Conservation (phyloP, 2,113 vertebrate genomes). For the Notothenia coriiceps region DNA sequence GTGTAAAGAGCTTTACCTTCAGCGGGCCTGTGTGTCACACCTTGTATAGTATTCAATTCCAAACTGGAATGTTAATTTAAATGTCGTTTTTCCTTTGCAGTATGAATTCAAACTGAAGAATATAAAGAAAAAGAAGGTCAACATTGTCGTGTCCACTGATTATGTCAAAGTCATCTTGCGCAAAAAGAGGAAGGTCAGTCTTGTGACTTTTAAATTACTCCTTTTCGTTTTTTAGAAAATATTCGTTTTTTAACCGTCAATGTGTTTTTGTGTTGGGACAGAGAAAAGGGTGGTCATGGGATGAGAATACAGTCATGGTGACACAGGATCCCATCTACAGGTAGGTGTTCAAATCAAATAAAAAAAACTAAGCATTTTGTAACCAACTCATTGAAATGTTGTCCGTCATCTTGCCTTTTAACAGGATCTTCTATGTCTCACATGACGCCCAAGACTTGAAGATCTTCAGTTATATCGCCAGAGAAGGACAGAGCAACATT, state of each 20-base stretch:
- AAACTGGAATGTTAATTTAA: conserved; percentile 10
- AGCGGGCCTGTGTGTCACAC: neutral
- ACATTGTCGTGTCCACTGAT: conserved; percentile 92
- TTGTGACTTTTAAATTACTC: neutral
- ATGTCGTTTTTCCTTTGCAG: conserved; percentile 74
- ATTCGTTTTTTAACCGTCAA: neutral
- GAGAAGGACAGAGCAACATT: conserved; percentile 93
- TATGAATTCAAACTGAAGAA: conserved; percentile 99
- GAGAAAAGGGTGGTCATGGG: conserved; percentile 95
- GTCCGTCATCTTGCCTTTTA: conserved; percentile 30
- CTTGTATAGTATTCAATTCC: neutral
- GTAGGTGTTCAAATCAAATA: conserved; percentile 69
- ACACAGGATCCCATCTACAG: conserved; percentile 97
- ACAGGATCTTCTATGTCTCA: conserved; percentile 97
- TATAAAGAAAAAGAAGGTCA: conserved; percentile 99
- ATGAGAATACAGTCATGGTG: conserved; percentile 91
- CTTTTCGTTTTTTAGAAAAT: neutral
- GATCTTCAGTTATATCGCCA: conserved; percentile 98
- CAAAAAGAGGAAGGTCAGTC: conserved; percentile 94
- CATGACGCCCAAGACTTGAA: conserved; percentile 98
- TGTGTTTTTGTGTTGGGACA: conserved; percentile 68
- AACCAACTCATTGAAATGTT: neutral
- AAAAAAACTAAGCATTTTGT: neutral
- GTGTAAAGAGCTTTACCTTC: conserved; percentile 27
- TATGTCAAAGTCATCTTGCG: conserved; percentile 92